Conservation (phyloP, 92 coral and sea anemone species). For the Epizoanthus ramosus region DNA sequence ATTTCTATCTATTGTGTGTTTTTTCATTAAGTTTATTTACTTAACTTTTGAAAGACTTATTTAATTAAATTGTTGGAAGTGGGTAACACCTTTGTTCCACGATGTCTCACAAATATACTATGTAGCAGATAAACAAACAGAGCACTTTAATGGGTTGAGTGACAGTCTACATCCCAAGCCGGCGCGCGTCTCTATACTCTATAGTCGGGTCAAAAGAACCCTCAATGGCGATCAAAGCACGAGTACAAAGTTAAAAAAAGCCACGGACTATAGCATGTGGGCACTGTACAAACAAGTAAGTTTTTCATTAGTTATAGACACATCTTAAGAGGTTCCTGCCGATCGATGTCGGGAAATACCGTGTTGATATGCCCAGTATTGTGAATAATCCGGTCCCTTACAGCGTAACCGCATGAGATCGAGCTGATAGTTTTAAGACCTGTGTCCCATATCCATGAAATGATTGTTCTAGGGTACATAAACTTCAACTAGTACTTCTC, state of each 20-base stretch:
- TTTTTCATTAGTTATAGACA: conserved; percentile 9
- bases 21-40: conserved; percentile 97
- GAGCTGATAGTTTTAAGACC: conserved; percentile 3
- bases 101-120: conserved; percentile 32
- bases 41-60: conserved; percentile 81
- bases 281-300: not conserved
- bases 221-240: not conserved
- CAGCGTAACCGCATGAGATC: conserved; percentile 11
- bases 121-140: conserved; percentile 42
- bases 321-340: not conserved
- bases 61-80: conserved; percentile 79
- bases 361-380: conserved; percentile 11
- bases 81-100: conserved; percentile 40
- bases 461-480: not conserved
- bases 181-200: not conserved
- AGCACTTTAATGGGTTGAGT: conserved; percentile 34
- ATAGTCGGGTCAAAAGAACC: conserved; percentile 1
- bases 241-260: not conserved
- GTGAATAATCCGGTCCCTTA: conserved; percentile 12
- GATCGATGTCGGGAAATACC: conserved; percentile 9
- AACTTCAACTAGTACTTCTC: not conserved
- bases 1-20: conserved; percentile 72
- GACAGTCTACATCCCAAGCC: conserved; percentile 33
- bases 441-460: conserved; percentile 7
- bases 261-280: not conserved